Evolutionary conservation across 2,888 invertebrate species (phyloP), one percentile per base, ranked within the genome.

Genomic region (Epiblema foenella): DNA sequence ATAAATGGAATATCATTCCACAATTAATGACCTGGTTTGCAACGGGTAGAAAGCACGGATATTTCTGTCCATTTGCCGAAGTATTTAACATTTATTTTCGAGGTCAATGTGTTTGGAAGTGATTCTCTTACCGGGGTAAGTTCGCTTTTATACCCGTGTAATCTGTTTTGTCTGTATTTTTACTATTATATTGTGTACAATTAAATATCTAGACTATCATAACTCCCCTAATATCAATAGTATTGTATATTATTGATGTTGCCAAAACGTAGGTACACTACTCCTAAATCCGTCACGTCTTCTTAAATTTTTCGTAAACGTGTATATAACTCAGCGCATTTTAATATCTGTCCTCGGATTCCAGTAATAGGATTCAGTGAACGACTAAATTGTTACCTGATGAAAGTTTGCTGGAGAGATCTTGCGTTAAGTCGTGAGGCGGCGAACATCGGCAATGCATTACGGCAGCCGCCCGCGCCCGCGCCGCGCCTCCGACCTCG

Each of bases 391-490:
- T 72, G 67, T 62, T 72, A 67, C 67, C 57, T 67, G 62, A 51
- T 73, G 69, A 68, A 69, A 69, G 69, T 73, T 73, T 69, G 62
- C 68, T 72, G 51, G 57, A 64, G 64, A 68, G 65, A 65, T 73
- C 65, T 63, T 66, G 54, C 60, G 62, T 62, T 69, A 69, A 69
- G 69, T 73, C 66, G 66, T 66, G 49, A 64, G 60, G 62, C 69
- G 60, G 63, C 63, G 76, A 76, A 76, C 79, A 81, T 81, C 76
- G 81, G 78, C 79, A 82, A 80, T 82, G 82, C 82, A 85, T 83
- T 84, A 83, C 79, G 73, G 76, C 69, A 37, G 29, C 75, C 75
- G 63, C 74, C 74, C 78, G 76, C 74, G 74, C 74, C 64, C 66
- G 52, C 51, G 68, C 64, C 79, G n/a, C n/a, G n/a, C 77, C 80